Conservation (phyloP, 2,888 invertebrate genomes). For the Linyphia triangularis region DNA sequence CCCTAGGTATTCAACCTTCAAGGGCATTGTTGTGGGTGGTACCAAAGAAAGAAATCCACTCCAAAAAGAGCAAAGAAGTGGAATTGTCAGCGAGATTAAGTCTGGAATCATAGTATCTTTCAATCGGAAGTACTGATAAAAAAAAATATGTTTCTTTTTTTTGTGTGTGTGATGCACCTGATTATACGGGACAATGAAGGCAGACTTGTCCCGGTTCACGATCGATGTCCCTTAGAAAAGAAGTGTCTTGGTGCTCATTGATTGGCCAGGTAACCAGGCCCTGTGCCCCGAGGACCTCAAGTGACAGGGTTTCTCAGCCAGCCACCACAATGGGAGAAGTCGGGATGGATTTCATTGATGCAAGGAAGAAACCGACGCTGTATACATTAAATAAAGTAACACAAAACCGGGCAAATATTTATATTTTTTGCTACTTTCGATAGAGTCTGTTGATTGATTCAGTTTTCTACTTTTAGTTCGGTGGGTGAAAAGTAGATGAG, state of each 20-base stretch:
- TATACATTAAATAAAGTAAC: background rate
- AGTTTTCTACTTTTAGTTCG: background rate
- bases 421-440: background rate
- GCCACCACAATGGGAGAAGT: conserved; percentile 22
- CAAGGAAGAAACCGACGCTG: background rate
- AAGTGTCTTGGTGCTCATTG: conserved; percentile 25
- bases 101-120: conserved; percentile 47
- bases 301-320: conserved; percentile 34
- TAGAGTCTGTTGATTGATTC: background rate
- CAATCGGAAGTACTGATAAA: conserved; percentile 13
- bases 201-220: conserved; percentile 11
- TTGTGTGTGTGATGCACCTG: conserved; percentile 9
- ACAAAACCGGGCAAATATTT: conserved; percentile 29
- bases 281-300: conserved; percentile 8
- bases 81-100: conserved; percentile 53
- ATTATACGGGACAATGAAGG: conserved; percentile 49
- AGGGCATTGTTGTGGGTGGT: background rate
- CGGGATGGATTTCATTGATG: conserved; percentile 35
- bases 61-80: conserved; percentile 2
- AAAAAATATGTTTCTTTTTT: conserved; percentile 41
- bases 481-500: background rate
- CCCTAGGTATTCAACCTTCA: conserved; percentile 10
- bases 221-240: conserved; percentile 36
- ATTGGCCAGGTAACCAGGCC: conserved; percentile 51
- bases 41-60: background rate